Evolutionary conservation across 2,888 invertebrate species (phyloP).

Genomic region (Leptodirus hochenwartii): DNA sequence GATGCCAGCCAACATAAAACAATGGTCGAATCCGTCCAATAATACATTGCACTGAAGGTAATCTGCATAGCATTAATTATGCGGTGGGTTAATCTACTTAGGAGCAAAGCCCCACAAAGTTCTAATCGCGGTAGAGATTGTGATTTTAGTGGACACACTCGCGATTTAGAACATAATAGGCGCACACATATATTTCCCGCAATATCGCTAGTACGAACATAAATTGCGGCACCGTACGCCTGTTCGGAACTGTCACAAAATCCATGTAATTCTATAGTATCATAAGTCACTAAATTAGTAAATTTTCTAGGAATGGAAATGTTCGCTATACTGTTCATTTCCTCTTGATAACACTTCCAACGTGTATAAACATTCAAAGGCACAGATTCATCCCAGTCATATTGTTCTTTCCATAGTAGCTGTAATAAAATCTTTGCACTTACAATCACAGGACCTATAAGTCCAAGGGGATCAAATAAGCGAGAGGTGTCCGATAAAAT

Average conservation of each 20-base stretch:
- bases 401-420: slow-evolving; percentile 6
- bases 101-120: slow-evolving; percentile 10
- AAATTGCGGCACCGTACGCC: slow-evolving; percentile 12
- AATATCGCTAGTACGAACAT: slow-evolving; percentile 1
- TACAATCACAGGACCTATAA: slow-evolving; percentile 6
- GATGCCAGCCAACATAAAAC: slow-evolving; percentile 10
- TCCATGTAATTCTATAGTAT: slow-evolving; percentile 6
- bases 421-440: slow-evolving; percentile 8
- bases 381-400: slow-evolving; percentile 9
- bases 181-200: not conserved
- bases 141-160: slow-evolving; percentile 12
- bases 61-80: not conserved
- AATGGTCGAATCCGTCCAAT: slow-evolving; percentile 14
- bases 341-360: too few relatives aligned
- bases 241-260: slow-evolving; percentile 10
- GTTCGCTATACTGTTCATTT: too few relatives aligned
- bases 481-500: too few relatives aligned
- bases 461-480: slow-evolving; percentile 8
- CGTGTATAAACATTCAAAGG: slow-evolving; percentile 2
- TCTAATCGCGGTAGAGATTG: slow-evolving; percentile 11
- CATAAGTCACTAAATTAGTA: too few relatives aligned
- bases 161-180: slow-evolving; percentile 12
- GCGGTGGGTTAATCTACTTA: slow-evolving; percentile 6
- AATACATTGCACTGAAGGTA: too few relatives aligned
- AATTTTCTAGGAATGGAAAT: too few relatives aligned